Conservation (phyloP, 1,140 invertebrate species). For the Drosophila pruinosa region DNA sequence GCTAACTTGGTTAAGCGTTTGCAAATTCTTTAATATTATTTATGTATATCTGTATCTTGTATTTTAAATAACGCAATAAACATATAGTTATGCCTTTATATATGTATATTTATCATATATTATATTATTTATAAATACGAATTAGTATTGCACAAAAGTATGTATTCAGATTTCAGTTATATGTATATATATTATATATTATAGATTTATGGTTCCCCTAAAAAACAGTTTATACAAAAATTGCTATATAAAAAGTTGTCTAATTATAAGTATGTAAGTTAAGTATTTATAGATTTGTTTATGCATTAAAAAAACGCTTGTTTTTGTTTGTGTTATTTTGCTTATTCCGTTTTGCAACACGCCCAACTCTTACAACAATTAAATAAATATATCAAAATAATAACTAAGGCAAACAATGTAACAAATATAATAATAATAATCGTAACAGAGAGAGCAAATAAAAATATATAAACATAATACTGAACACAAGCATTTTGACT, state of each 20-base stretch:
- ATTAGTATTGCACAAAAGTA: constrained; percentile 78
- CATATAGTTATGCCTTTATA: constrained; percentile 38
- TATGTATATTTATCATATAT: constrained; percentile 28
- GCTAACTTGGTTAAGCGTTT: constrained; percentile 68
- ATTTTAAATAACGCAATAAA: constrained; percentile 48
- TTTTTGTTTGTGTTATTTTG: constrained; percentile 12
- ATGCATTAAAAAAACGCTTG: constrained; percentile 40
- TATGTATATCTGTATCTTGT: constrained; percentile 7
- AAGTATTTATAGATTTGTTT: constrained; percentile 57
- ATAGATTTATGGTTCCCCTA: constrained; percentile 46
- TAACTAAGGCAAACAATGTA: constrained; percentile 33
- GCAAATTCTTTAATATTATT: constrained; percentile 45
- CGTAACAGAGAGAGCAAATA: constrained; percentile 34
- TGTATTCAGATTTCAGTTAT: constrained; percentile 51
- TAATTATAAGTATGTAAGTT: constrained; percentile 56
- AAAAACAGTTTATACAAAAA: constrained; percentile 79
- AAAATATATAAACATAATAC: constrained; percentile 68
- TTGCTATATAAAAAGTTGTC: constrained; percentile 74
- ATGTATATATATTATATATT: constrained; percentile 46
- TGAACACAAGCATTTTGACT: constrained; percentile 67
- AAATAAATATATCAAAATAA: constrained; percentile 38
- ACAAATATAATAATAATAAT: constrained; percentile 32
- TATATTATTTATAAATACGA: constrained; percentile 59
- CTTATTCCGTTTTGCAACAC: constrained; percentile 35
- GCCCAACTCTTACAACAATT: constrained; percentile 48